Base-by-base conservation (phyloP, 2,797 vertebrate genomes). In the Leptatherina wallacei region DNA sequence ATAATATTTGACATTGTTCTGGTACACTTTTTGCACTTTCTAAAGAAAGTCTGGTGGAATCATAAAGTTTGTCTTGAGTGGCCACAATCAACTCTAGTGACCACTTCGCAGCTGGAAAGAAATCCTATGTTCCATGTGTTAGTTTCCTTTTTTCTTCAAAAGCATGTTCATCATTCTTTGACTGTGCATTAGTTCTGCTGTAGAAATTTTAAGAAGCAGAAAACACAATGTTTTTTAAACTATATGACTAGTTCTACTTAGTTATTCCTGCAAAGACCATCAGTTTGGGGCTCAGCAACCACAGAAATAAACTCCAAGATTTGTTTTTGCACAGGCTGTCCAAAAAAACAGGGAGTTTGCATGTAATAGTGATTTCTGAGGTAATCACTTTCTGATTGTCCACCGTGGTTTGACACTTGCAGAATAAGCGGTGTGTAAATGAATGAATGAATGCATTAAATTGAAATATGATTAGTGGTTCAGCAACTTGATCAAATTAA, bases 321-420 rank as follows among this genome's bases (percentile, higher is more conserved):
- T 59, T 71, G 75, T 84, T 64, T 80, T 58, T 12, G 55, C 65
- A 60, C 57, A 52, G 36, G 32, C 78, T 59, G 2, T 62, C 72
- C 63, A 87, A 2, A 4, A 32, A 32, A 88, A 79, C 76, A 72
- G 42, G 30, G 61, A 68, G 59, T 35, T 10, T n/a, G 42, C 33
- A 38, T 58, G 35, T 78, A 77, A 77, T 0, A 3, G 68, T 6
- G 27, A 52, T 42, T 35, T 55, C 68, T 10, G 9, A 30, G 6
- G 20, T 65, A 42, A 75, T 52, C 2, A 4, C 38, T 47, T 36
- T 3, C 35, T 75, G 24, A 67, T 1, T 27, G 11, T 58, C 14
- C 44, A 30, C 24, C 5, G 51, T 47, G 6, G 63, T 57, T 29
- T 60, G 18, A 61, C 52, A 47, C 71, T 40, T 61, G 55, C 18